A percentile compares a stretch with the other conserved stretches of the same genome.
phyloP scores from a whole-genome alignment of 2,888 invertebrate genomes.

The Stenchaetothrips biformis region DNA sequence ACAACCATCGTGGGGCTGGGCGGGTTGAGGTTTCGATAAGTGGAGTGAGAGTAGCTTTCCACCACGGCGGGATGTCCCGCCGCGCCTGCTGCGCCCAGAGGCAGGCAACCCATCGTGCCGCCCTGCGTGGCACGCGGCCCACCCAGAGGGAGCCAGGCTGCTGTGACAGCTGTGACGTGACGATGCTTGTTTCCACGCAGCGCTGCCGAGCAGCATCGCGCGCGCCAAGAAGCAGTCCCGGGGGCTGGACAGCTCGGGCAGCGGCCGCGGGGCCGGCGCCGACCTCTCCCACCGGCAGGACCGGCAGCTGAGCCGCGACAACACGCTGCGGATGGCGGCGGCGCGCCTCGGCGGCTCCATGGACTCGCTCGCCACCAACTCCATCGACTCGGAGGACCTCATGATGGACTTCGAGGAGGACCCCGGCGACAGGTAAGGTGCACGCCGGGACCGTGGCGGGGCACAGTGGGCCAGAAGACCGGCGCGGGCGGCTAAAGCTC shows the following conservation, averaged over 20 bases:
- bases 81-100: no score
- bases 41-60: no score
- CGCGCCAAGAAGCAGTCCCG: background rate
- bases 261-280: background rate
- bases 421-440: background rate
- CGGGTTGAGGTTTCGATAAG: no score
- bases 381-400: slow-evolving; percentile 73
- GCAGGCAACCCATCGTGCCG: no score
- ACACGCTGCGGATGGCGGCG: background rate
- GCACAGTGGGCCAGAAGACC: background rate
- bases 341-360: background rate
- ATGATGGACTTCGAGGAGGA: slow-evolving; percentile 73
- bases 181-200: background rate
- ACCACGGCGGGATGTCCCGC: no score
- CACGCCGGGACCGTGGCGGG: background rate
- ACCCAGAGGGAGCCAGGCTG: no score
- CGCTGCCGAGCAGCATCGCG: background rate
- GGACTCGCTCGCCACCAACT: slow-evolving; percentile 20
- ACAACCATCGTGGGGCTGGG: no score
- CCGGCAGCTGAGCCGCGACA: background rate
- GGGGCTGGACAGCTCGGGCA: background rate
- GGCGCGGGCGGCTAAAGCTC: no score
- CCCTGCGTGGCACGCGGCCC: no score
- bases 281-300: background rate
- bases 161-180: no score